Percentiles rank a stretch among this genome's conserved stretches.
These are phyloP conservation scores for Peromyscus nudipes DNA, from an alignment of 2,797 vertebrate species.

Conservation along the genomic window DNA sequence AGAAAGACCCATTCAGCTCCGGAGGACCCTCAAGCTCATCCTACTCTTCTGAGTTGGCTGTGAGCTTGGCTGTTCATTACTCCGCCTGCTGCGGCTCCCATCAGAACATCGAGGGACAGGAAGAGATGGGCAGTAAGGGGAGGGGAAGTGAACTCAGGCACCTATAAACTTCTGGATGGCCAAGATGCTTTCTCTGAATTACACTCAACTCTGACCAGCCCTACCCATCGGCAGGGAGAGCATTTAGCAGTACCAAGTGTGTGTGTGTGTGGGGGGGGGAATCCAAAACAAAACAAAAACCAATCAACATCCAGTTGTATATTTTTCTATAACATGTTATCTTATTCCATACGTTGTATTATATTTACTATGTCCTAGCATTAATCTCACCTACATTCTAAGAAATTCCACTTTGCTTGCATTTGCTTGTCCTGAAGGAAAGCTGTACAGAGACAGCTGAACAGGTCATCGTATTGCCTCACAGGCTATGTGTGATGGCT, in stretches of 20 bases:
- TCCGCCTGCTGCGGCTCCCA: neutral
- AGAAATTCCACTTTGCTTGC: accelerated
- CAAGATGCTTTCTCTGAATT: neutral
- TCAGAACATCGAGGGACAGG: neutral
- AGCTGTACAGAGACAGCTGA: too few species aligned
- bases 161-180: neutral
- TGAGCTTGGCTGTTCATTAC: neutral
- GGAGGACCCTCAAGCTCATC: neutral
- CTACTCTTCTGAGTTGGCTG: neutral
- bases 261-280: neutral
- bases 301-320: too few species aligned
- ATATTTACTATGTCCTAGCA: neutral
- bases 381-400: accelerated
- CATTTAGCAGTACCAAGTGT: neutral
- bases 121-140: neutral
- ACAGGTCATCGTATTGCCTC: neutral
- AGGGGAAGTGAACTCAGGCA: neutral
- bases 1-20: neutral
- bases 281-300: neutral
- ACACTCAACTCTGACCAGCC: neutral
- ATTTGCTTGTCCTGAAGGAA: neutral
- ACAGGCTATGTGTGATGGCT: accelerated
- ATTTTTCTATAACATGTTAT: accelerated
- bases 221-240: neutral
- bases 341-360: neutral